Evolutionary conservation across 2,113 vertebrate species (phyloP).

Genomic region (Menura novaehollandiae): DNA sequence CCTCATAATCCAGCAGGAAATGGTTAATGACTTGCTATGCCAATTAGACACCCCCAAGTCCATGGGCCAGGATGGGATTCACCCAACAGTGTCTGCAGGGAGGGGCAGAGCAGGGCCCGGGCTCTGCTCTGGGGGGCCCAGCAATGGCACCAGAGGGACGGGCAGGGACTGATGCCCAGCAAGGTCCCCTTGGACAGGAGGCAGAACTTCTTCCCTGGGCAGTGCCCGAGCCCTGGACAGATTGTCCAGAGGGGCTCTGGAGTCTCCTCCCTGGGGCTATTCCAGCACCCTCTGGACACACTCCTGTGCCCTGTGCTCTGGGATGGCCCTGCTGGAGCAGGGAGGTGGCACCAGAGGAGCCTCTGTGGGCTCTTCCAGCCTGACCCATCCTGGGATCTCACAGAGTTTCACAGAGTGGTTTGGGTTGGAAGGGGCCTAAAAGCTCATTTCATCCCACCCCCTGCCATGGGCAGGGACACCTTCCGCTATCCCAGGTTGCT

Average conservation of each 20-base stretch:
- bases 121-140: background rate
- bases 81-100: background rate
- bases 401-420: background rate
- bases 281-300: background rate
- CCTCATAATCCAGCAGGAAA: background rate
- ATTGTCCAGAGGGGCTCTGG: background rate
- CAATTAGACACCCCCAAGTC: rapidly evolving
- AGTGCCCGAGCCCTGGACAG: background rate
- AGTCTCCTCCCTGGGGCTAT: background rate
- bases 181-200: background rate
- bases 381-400: background rate
- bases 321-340: background rate
- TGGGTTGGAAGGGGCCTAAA: background rate
- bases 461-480: background rate
- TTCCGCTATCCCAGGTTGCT: background rate
- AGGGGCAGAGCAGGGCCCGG: background rate
- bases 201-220: background rate
- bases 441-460: background rate
- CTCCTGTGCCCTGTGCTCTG: background rate
- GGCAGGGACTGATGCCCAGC: background rate
- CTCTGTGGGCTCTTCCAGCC: background rate
- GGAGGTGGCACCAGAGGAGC: background rate
- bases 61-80: background rate
- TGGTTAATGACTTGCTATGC: background rate
- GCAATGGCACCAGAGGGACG: background rate